phyloP scores from a whole-genome alignment of 2,113 vertebrate species.

The Choloepus hoffmanni region DNA sequence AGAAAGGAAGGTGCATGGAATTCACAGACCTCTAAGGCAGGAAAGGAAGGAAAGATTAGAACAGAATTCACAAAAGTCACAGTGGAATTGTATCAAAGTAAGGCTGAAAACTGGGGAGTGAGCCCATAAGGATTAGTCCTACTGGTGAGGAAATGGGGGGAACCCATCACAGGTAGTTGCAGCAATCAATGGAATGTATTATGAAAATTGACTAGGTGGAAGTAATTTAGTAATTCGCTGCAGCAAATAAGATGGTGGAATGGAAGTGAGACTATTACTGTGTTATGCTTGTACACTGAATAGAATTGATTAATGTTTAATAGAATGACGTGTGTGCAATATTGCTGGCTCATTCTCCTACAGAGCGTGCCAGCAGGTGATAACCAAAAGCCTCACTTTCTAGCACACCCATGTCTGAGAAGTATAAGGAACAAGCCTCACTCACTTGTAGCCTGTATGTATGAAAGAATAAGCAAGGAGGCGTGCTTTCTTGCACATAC shows the following conservation, averaged over 20 bases:
- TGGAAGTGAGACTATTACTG: neutral
- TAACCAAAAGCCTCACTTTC: neutral
- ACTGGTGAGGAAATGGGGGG: neutral
- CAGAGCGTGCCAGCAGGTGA: neutral
- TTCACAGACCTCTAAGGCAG: neutral
- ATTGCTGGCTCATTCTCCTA: neutral
- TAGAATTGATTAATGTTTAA: conserved; percentile 42
- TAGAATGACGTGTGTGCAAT: neutral
- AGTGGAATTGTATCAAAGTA: neutral
- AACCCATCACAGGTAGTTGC: neutral
- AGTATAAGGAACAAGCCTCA: neutral
- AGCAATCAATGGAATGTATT: neutral
- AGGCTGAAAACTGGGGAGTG: neutral
- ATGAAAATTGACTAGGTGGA: neutral
- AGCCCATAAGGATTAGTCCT: neutral
- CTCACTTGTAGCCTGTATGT: neutral
- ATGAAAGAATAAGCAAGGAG: neutral
- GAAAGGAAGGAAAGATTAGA: neutral
- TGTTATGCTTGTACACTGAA: neutral
- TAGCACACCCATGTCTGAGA: neutral
- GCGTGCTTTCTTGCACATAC: neutral
- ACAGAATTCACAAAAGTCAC: neutral
- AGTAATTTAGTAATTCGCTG: conserved; percentile 46
- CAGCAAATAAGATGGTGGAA: conserved; percentile 41
- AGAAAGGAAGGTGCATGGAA: neutral